Evolutionary conservation across 2,113 vertebrate species (phyloP).

Genomic region (Thunnus maccoyii): DNA sequence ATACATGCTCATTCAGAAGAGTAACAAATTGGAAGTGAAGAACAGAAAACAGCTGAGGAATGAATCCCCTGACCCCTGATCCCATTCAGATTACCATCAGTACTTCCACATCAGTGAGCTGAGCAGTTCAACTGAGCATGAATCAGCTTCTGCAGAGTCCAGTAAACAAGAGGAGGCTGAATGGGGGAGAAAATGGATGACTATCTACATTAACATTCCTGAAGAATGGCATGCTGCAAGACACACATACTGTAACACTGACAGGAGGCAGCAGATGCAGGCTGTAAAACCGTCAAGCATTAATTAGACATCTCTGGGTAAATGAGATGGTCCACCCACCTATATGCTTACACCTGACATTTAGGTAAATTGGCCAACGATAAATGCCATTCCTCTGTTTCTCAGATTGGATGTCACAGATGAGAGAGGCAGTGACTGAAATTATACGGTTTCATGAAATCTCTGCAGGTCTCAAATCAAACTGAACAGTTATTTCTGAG

Average conservation of each 20-base stretch:
- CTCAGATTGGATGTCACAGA: conserved; percentile 12
- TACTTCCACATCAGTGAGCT: conserved; percentile 8
- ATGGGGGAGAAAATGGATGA: not conserved
- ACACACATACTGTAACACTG: not conserved
- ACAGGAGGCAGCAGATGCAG: conserved; percentile 34
- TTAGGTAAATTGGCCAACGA: conserved; percentile 35
- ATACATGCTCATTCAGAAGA: not conserved
- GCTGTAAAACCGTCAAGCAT: conserved; percentile 28
- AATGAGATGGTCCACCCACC: conserved; percentile 43
- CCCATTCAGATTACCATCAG: conserved; percentile 8
- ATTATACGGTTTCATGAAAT: conserved; percentile 27
- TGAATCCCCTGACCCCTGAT: conserved; percentile 25
- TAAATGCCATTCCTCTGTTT: conserved; percentile 5
- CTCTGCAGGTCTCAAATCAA: not conserved
- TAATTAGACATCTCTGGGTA: conserved; percentile 53
- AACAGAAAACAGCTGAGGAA: conserved; percentile 34
- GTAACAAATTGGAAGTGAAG: not conserved
- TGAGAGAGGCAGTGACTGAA: not conserved
- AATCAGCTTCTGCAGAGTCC: conserved; percentile 11
- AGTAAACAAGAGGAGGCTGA: not conserved
- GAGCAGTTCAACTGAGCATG: conserved; percentile 2
- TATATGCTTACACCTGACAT: conserved; percentile 56
- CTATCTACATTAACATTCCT: conserved; percentile 7
- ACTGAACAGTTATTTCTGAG: not conserved
- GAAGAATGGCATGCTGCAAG: not conserved